Base-by-base conservation (phyloP, 2,797 vertebrate genomes). In the Spondyliosoma cantharus region DNA sequence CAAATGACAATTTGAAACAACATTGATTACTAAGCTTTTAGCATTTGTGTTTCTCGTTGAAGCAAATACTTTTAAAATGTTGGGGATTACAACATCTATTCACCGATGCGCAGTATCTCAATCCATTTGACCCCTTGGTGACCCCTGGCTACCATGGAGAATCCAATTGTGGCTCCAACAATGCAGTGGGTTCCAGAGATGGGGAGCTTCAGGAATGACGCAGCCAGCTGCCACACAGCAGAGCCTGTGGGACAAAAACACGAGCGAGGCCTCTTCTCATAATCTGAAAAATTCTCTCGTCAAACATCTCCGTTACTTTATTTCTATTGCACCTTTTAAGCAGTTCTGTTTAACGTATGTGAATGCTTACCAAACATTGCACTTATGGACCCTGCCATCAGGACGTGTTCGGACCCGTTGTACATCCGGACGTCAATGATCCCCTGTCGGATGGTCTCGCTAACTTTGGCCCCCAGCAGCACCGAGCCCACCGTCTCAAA, bases 121-220 rank as follows among this genome's bases (percentile, higher is more conserved):
- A 96, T 95, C 98, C 98, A 99, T 90, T 91, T 97, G 86, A 99
- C 96, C 42, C 97, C 97, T 43, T 96, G 84, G 62, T 96, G 95
- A 63, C 97, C 97, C 87, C 93, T 87, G 52, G 97, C 97, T 71
- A 99, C 97, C 67, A 99, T 92, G 0, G 97, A 98, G 91, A 96
- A 99, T 14, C 97, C 98, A n/a, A 99, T 98, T 80, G 98, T 99
- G 0, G 97, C 97, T 13, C 97, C 98, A 14, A 99, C 98, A 27
- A 99, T 99, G 80, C 98, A 99, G 91, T 99, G 98, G 22, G 98
- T 99, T 77, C 98, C 98, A 87, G 98, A 99, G 83, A 99, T 98
- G 75, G 98, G 97, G 13, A 99, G 96, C 94, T 96, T 98, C 91
- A 99, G 92, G 92, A 99, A 99, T 0, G 97, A 99, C 76, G 98